phyloP scores from a whole-genome alignment of 2,797 vertebrate species.

The Anniella stebbinsi region DNA sequence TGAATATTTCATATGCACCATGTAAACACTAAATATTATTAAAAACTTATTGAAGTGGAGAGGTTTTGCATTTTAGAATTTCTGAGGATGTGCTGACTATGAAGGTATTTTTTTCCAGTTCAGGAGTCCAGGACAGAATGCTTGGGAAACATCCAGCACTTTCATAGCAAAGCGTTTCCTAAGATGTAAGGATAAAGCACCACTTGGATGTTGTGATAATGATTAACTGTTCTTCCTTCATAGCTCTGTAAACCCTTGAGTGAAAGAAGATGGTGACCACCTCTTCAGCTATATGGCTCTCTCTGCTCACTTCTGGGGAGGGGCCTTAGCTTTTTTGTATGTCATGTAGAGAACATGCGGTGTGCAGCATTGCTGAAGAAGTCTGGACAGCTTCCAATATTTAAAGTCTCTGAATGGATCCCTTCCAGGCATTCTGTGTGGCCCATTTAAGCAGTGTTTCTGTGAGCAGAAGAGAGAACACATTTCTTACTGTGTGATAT shows the following conservation, averaged over 20 bases:
- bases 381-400: slow-evolving; percentile 56
- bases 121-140: neutral
- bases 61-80: neutral
- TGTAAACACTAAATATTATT: neutral
- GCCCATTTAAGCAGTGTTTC: slow-evolving; percentile 54
- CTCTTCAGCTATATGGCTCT: slow-evolving; percentile 1
- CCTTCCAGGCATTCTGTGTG: slow-evolving; percentile 55
- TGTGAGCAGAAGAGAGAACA: slow-evolving; percentile 57
- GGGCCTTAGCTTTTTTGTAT: slow-evolving; percentile 37
- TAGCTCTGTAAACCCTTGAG: slow-evolving; percentile 29
- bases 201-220: slow-evolving; percentile 6
- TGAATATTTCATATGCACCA: neutral
- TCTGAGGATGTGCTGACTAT: neutral
- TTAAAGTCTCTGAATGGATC: slow-evolving; percentile 43
- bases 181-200: neutral
- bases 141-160: neutral
- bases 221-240: slow-evolving; percentile 3
- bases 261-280: slow-evolving; percentile 3
- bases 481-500: slow-evolving; percentile 57
- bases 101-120: neutral
- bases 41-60: neutral
- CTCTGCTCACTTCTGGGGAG: slow-evolving; percentile 28
- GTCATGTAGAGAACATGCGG: slow-evolving; percentile 13
- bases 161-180: slow-evolving; percentile 27
- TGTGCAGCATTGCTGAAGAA: slow-evolving; percentile 39